Evolutionary conservation across 2,113 vertebrate species (phyloP).

Genomic region (Monopterus albus): DNA sequence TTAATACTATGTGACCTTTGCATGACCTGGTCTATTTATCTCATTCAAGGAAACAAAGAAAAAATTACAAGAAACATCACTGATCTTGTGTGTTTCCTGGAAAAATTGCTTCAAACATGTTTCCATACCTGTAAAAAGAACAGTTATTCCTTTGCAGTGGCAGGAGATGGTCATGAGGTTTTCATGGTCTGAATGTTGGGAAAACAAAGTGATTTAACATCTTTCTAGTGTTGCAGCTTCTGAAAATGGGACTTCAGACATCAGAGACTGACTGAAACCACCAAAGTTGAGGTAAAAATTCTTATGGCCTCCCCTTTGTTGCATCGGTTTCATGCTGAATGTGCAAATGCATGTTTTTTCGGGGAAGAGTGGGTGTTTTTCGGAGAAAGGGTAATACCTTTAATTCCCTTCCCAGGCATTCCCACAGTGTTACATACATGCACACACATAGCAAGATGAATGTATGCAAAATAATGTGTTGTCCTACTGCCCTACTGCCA

Average conservation of each 20-base stretch:
- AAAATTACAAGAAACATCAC: background rate
- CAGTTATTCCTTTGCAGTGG: background rate
- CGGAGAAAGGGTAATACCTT: conserved; percentile 67
- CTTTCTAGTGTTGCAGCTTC: conserved; percentile 5
- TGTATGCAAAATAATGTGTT: background rate
- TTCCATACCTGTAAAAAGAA: conserved; percentile 12
- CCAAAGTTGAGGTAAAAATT: conserved; percentile 43
- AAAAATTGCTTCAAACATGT: conserved; percentile 14
- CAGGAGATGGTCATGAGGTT: background rate
- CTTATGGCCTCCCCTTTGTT: conserved; percentile 45
- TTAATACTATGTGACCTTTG: background rate
- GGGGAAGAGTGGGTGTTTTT: conserved; percentile 69
- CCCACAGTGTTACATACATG: conserved; percentile 42
- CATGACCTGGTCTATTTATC: background rate
- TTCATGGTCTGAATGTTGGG: background rate
- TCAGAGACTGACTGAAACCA: conserved; percentile 52
- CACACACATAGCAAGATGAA: background rate
- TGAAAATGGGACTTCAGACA: conserved; percentile 36
- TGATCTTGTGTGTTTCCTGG: background rate
- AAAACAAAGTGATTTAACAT: conserved; percentile 6
- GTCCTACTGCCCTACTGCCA: conserved; percentile 30
- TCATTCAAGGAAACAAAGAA: background rate
- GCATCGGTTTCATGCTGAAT: conserved; percentile 70
- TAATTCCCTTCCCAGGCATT: conserved; percentile 47
- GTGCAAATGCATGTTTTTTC: conserved; percentile 65